These are phyloP conservation scores for Psilopogon haemacephalus DNA, from an alignment of 2,113 vertebrate genomes.

Conservation along the genomic window DNA sequence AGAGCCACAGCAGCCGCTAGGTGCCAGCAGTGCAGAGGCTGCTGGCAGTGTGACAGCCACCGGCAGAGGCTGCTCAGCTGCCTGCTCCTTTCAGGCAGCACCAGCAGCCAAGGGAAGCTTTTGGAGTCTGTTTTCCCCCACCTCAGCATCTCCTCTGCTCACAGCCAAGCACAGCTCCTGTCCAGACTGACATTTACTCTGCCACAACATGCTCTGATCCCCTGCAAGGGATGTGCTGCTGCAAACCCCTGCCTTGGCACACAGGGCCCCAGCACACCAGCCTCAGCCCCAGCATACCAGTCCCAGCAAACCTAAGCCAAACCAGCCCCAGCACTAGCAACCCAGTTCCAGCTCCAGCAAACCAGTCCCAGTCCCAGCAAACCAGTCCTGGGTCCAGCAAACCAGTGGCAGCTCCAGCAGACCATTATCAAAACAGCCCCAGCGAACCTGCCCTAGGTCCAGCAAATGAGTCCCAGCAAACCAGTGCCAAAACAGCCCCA, in stretches of 20 bases:
- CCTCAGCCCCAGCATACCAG: too few relatives aligned
- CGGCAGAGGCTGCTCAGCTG: not conserved
- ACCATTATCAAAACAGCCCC: too few relatives aligned
- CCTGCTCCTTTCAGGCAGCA: not conserved
- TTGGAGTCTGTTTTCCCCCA: not conserved
- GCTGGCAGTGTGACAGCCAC: not conserved
- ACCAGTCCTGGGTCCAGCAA: not conserved
- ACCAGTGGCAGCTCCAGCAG: accelerated
- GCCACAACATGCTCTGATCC: accelerated
- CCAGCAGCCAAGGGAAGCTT: not conserved
- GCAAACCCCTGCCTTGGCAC: not conserved
- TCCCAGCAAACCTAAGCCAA: not conserved
- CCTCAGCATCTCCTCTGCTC: not conserved
- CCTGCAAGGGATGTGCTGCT: not conserved
- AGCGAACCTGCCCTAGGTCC: too few relatives aligned
- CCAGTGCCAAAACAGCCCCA: too few relatives aligned
- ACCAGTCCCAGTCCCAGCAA: not conserved
- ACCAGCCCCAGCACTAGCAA: too few relatives aligned
- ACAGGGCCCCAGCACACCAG: too few relatives aligned
- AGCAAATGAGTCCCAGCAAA: too few relatives aligned
- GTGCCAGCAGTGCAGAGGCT: not conserved
- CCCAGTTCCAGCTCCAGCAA: accelerated
- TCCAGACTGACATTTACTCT: accelerated
- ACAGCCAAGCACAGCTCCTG: not conserved
- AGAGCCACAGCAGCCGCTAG: not conserved